These are phyloP conservation scores for Panurus biarmicus DNA, from an alignment of 2,113 vertebrate genomes.

Conservation along the genomic window DNA sequence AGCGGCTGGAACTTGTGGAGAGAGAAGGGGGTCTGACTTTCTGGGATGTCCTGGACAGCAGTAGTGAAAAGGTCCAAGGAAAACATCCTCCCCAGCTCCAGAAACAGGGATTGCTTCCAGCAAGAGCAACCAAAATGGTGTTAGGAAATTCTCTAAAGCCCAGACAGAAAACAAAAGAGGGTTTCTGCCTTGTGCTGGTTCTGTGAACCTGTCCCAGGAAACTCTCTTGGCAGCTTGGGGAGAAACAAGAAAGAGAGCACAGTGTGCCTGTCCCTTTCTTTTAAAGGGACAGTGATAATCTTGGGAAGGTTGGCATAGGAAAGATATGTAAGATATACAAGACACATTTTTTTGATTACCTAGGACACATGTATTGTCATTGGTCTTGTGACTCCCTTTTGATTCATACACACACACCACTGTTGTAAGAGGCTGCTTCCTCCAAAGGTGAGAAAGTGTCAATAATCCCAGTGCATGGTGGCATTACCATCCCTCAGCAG, in stretches of 20 bases:
- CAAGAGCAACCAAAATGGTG: background rate
- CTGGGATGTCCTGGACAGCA: fast-evolving
- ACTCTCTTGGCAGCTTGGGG: background rate
- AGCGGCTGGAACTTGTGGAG: background rate
- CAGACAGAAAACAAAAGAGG: background rate
- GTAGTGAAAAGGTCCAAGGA: background rate
- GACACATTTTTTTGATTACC: background rate
- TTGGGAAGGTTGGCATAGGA: background rate
- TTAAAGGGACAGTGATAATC: background rate
- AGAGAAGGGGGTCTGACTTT: background rate
- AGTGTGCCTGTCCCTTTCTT: background rate
- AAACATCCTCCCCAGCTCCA: background rate
- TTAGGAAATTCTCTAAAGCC: background rate
- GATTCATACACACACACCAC: background rate
- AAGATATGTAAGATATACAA: background rate
- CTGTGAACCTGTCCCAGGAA: background rate
- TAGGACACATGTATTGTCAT: fast-evolving
- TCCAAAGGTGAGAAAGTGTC: background rate
- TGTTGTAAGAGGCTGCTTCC: background rate
- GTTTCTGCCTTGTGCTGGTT: background rate
- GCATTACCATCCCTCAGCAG: background rate
- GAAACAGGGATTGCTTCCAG: background rate
- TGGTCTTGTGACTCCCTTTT: background rate
- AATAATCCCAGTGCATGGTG: background rate
- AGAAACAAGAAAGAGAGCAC: background rate